Evolutionary conservation across 2,888 invertebrate species (phyloP).

Genomic region (Cantharis rufa): DNA sequence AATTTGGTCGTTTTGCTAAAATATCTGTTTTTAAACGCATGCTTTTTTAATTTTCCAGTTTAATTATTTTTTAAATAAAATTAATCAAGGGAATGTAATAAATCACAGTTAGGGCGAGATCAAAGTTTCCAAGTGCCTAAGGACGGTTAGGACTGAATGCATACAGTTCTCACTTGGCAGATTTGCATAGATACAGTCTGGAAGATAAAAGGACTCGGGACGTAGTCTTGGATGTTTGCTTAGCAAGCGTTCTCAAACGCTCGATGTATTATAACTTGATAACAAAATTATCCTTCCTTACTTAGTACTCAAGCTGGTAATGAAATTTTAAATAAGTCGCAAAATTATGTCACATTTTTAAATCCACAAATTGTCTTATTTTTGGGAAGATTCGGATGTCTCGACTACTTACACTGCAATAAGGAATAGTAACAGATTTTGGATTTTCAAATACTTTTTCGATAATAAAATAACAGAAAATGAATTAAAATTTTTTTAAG

Average conservation of each 20-base stretch:
- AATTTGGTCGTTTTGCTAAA: constrained; percentile 12
- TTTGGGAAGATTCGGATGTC: constrained; percentile 5
- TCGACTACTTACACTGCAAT: constrained; percentile 15
- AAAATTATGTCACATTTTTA: background rate
- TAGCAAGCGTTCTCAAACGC: constrained; percentile 26
- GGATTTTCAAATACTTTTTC: too few relatives aligned
- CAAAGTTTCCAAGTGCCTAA: constrained; percentile 36
- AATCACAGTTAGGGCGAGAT: constrained; percentile 22
- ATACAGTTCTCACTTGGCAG: constrained; percentile 33
- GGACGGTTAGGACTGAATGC: constrained; percentile 33
- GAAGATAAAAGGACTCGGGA: constrained; percentile 31
- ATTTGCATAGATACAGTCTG: constrained; percentile 39
- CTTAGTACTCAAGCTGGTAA: background rate
- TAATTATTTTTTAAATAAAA: constrained; percentile 1
- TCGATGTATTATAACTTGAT: constrained; percentile 5
- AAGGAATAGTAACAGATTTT: too few relatives aligned
- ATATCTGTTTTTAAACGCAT: background rate
- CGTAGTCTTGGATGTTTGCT: constrained; percentile 28
- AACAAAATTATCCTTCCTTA: background rate
- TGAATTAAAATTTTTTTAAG: constrained; percentile 15
- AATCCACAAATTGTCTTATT: background rate
- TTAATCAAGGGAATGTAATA: constrained; percentile 28
- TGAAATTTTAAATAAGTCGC: background rate
- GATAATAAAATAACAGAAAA: constrained; percentile 11
- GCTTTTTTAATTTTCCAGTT: constrained; percentile 1